Evolutionary conservation across 2,113 vertebrate genomes (phyloP), one percentile per base, ranked within the genome.

Genomic region (Misgurnus anguillicaudatus): DNA sequence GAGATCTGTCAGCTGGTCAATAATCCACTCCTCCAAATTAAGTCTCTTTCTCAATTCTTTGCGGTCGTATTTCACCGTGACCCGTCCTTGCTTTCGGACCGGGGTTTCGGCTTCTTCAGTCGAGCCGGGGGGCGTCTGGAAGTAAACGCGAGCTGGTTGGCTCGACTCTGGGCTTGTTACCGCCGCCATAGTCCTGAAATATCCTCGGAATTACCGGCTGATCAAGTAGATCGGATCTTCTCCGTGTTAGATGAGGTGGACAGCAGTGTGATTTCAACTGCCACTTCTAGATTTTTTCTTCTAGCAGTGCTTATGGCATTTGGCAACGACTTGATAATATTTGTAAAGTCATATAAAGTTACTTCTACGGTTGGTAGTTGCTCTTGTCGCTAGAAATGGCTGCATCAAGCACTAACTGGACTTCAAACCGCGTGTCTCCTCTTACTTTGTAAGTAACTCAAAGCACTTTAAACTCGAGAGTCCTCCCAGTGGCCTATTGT

Each of bases 11-110:
- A 97, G 94, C 92, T 95, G 95, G 61, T 95, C 92, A 86, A 97
- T 91, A 85, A 97, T 96, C 96, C 96, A 97, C 88, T 97, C 96
- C 86, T 97, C 96, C 90, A 97, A 91, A 89, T 95, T 94, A 81
- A 97, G 94, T 86, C 95, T 91, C 90, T 96, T 96, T 77, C 95
- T 90, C 80, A 96, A 92, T 89, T 97, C 95, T 86, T 96, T 96
- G 6, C 95, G 94, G 90, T 97, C 95, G 80, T 97, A 97, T 90
- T 96, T 96, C 67, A 97, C 95, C 61, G 96, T 97, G 47, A 97
- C 96, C 72, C 95, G 92, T 69, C 96, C 95, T 83, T 95, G 95
- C 86, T 95, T 95, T 81, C 95, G 90, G 79, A 94, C 95, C 0
- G 95, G 94, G 13, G 89, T 92, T 80, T 95, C 95, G 80, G 91